Evolutionary conservation across 2,797 vertebrate species (phyloP), one percentile per base, ranked within the genome.

Genomic region (Hydrocynus forskahlii): DNA sequence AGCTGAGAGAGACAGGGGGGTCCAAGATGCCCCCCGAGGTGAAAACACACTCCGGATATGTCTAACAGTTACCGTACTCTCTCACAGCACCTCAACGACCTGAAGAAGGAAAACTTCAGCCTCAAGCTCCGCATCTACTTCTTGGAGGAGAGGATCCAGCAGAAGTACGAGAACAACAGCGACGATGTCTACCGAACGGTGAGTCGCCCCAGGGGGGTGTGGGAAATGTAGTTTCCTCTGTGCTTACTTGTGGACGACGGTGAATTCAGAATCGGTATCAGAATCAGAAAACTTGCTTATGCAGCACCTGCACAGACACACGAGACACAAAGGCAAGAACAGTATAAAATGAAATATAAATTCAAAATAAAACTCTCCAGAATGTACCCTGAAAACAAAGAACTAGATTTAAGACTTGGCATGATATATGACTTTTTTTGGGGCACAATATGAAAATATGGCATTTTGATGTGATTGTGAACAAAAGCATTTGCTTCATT

Each of bases 81-180:
- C 89, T 98, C 97, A 82, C 97, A 99, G 96, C 98, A 99, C 94
- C 96, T 99, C 91, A 97, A 97, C 88, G 98, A 99, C 94, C 92
- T 99, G 91, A 99, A 99, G 93, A 99, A 99, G 92, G 98, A 99
- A 94, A 99, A 99, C 94, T 99, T 99, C 96, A 99, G 97, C 94
- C 97, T 99, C 91, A 99, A 99, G 94, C 95, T 99, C 84, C 96
- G 98, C 88, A 99, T 99, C 92, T 99, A 99, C 94, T 99, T 99
- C 92, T 95, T 99, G 94, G 98, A 99, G 91, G 98, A 99, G 90
- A 95, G 95, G 74, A 96, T 99, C 89, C 97, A 99, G 86, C 96
- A 96, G 94, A 99, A 98, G 92, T 96, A 96, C 81, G 97, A 98
- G 92, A 95, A 94, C 89, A 96, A 95, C 92, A 93, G 95, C 76